Evolutionary conservation across 2,113 vertebrate genomes (phyloP).

Genomic region (Falcunculus frontatus): DNA sequence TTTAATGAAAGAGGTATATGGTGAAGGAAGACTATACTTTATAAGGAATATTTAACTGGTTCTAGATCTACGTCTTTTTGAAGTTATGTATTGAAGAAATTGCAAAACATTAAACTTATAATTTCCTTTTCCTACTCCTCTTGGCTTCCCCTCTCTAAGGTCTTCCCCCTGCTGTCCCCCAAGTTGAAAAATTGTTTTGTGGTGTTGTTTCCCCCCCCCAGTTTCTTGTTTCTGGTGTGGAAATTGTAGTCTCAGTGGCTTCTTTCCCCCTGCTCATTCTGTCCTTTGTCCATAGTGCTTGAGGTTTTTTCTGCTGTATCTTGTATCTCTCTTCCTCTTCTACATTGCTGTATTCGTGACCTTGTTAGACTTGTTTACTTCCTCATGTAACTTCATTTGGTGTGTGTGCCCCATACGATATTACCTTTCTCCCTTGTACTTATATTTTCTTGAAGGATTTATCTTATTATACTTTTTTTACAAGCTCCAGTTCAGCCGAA

Average conservation of each 20-base stretch:
- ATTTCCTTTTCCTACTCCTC: background rate
- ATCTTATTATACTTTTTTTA: background rate
- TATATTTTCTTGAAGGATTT: background rate
- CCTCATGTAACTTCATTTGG: background rate
- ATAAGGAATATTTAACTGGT: background rate
- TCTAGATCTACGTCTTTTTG: background rate
- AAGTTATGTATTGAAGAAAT: background rate
- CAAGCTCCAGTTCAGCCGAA: background rate
- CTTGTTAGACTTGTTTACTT: background rate
- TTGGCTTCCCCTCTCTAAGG: background rate
- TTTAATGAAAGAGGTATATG: background rate
- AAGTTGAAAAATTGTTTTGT: background rate
- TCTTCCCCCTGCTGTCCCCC: background rate
- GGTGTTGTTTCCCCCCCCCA: background rate
- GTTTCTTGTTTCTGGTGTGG: background rate
- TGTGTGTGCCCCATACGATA: background rate
- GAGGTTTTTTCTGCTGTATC: background rate
- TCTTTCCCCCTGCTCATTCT: background rate
- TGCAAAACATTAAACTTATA: background rate
- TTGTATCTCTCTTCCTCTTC: background rate
- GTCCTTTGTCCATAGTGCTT: fast-evolving
- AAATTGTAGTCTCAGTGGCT: background rate
- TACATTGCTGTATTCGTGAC: background rate
- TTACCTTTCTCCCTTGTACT: background rate
- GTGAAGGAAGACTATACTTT: background rate